A percentile compares a stretch with the other conserved stretches of the same genome.
phyloP scores from a whole-genome alignment of 2,888 invertebrate species.

The Chorisops tibialis region DNA sequence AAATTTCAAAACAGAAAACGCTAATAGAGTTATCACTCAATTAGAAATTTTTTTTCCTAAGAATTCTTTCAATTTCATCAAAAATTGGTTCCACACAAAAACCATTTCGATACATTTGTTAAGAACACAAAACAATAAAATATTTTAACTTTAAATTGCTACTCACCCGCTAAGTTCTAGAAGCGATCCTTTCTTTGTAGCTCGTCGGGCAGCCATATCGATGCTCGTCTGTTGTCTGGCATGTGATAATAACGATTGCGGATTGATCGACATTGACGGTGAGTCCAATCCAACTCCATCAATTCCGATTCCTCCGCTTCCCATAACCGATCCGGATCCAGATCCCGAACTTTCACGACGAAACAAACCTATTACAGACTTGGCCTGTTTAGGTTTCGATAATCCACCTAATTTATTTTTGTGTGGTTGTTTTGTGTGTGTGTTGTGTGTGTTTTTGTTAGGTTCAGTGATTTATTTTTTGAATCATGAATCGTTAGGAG shows the following conservation, averaged over 20 bases:
- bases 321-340: constrained; percentile 55
- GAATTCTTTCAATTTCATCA: too few relatives aligned
- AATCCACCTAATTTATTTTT: constrained; percentile 64
- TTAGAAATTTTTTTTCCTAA: too few relatives aligned
- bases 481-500: constrained; percentile 20
- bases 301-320: constrained; percentile 43
- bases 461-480: constrained; percentile 5
- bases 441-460: constrained; percentile 19
- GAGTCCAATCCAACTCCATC: constrained; percentile 56
- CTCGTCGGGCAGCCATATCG: constrained; percentile 65
- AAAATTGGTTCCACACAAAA: too few relatives aligned
- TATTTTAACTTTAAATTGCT: too few relatives aligned
- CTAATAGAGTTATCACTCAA: too few relatives aligned
- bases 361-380: constrained; percentile 86
- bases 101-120: too few relatives aligned
- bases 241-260: constrained; percentile 55
- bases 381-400: constrained; percentile 79
- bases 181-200: constrained; percentile 76
- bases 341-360: constrained; percentile 78
- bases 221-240: constrained; percentile 61
- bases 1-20: too few relatives aligned
- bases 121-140: too few relatives aligned
- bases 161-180: constrained; percentile 75
- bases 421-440: constrained; percentile 8
- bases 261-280: constrained; percentile 36